Percentiles rank a stretch among this genome's conserved stretches.
phyloP scores from a whole-genome alignment of 1,140 invertebrate genomes.

The Diachasma alloeum region DNA sequence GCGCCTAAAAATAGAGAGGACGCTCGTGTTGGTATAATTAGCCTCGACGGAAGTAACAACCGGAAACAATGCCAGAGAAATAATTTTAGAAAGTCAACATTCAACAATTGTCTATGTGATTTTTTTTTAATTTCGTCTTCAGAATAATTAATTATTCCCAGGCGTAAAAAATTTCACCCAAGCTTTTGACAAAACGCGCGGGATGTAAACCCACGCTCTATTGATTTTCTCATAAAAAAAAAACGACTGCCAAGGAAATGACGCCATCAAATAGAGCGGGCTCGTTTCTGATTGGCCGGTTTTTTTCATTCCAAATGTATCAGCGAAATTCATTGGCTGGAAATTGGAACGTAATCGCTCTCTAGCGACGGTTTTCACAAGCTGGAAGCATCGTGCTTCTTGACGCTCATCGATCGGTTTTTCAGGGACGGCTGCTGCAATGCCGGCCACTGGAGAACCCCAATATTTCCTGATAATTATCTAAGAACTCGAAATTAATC shows the following conservation, averaged over 20 bases:
- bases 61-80: background rate
- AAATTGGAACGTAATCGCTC: background rate
- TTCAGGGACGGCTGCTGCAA: background rate
- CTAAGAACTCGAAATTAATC: background rate
- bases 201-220: conserved; percentile 33
- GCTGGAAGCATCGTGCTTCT: background rate
- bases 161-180: background rate
- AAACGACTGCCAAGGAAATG: conserved; percentile 22
- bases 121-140: background rate
- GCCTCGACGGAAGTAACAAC: background rate
- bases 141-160: background rate
- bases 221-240: conserved; percentile 25
- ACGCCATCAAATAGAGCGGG: conserved; percentile 34
- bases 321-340: conserved; percentile 32
- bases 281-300: conserved; percentile 33
- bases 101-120: background rate
- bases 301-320: background rate
- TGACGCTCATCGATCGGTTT: background rate
- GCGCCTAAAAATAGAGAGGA: background rate
- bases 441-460: background rate
- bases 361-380: background rate
- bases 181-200: conserved; percentile 21
- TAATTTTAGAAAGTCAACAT: background rate
- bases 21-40: background rate
- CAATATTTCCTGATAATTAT: background rate